Evolutionary conservation across 1,140 invertebrate species (phyloP), one percentile per base, ranked within the genome.

Genomic region (Ganaspis sp.): DNA sequence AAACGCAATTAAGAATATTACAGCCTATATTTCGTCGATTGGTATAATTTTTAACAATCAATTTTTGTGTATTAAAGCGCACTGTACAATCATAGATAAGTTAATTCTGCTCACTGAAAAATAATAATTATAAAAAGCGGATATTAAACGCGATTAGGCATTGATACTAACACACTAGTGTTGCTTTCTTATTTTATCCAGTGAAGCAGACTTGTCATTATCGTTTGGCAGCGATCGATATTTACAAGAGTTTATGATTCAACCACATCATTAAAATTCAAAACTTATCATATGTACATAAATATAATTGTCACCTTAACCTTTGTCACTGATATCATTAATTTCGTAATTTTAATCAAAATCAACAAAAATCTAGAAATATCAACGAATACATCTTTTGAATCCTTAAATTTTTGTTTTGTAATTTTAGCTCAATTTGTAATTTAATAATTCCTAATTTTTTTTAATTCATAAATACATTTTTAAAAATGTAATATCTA

Each of bases 281-380:
- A 72, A 76, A 76, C 69, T 34, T 34, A 34, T 34, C n/a, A 34
- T 34, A 34, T 34, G 6, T n/a, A n/a, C n/a, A n/a, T n/a, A n/a
- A n/a, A n/a, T n/a, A n/a, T n/a, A n/a, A n/a, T n/a, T n/a, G n/a
- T n/a, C n/a, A n/a, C n/a, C n/a, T n/a, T n/a, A n/a, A n/a, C n/a
- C n/a, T n/a, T n/a, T n/a, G n/a, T n/a, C n/a, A n/a, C n/a, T n/a
- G n/a, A n/a, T n/a, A n/a, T n/a, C n/a, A n/a, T n/a, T n/a, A n/a
- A n/a, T n/a, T n/a, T n/a, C n/a, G n/a, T n/a, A n/a, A n/a, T n/a
- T n/a, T n/a, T n/a, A n/a, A n/a, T n/a, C n/a, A n/a, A n/a, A n/a
- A n/a, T n/a, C n/a, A n/a, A n/a, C n/a, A n/a, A n/a, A n/a, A n/a
- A n/a, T n/a, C n/a, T n/a, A n/a, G n/a, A n/a, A n/a, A n/a, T n/a